Base-by-base conservation (phyloP, 2,113 vertebrate genomes). In the Paratilapia polleni region DNA sequence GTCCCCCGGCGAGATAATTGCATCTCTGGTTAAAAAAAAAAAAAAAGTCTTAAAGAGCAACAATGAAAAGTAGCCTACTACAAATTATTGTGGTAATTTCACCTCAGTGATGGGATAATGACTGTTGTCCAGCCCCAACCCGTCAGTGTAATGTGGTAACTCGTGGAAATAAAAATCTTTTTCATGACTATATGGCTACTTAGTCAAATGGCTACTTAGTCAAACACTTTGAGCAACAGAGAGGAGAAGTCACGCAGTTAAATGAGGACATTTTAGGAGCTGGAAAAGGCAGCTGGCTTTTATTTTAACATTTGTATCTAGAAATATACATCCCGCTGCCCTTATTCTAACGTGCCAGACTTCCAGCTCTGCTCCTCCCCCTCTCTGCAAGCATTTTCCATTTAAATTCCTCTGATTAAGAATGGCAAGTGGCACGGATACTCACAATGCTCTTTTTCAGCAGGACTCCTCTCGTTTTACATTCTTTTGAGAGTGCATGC, bases 371-470 rank as follows among this genome's bases (percentile, higher is more conserved):
- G 43, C 81, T 74, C 83, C 83, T 78, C 83, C 86, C 78, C 14
- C 66, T 6, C 31, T 49, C 24, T 78, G 80, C 68, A 19, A 88
- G 77, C 83, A 57, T 91, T 91, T 90, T 84, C 87, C 68, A 90
- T 95, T 93, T 93, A 92, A 94, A 95, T 94, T 92, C 88, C 88
- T 90, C 83, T 91, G 92, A 94, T 93, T 94, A 88, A 87, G 90
- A 93, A 92, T 88, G 93, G 91, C 93, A 94, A 95, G 93, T 93
- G 92, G 93, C 94, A 92, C 83, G 58, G 90, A 93, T 89, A 84
- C 88, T 86, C 90, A 94, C 93, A 95, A 95, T 92, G 94, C 91
- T 89, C 86, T 89, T 91, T 91, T 91, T 91, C 88, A 89, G 56
- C 77, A 64, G 62, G 77, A 70, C 77, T 83, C 86, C 36, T 83